A percentile compares a stretch with the other conserved stretches of the same genome.
These are phyloP conservation scores for Catharus ustulatus DNA, from an alignment of 2,797 vertebrate species.

Conservation along the genomic window DNA sequence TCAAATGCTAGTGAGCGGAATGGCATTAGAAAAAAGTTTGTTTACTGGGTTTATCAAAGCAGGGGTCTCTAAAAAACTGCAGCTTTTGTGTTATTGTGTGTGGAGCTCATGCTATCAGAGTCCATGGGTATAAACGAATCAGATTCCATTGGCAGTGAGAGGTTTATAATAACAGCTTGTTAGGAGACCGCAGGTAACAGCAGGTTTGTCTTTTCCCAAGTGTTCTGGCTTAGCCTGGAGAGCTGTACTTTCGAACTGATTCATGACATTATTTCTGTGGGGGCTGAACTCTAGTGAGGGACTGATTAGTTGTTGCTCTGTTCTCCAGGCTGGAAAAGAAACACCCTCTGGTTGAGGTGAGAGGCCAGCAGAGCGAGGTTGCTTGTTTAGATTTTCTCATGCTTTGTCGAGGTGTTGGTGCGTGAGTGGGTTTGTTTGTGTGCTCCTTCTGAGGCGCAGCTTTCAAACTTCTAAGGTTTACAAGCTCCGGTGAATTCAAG, in stretches of 20 bases:
- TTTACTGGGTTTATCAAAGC: not conserved
- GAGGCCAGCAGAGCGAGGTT: not conserved
- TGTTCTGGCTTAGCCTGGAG: not conserved
- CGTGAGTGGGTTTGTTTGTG: accelerated
- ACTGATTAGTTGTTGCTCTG: not conserved
- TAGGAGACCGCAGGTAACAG: not conserved
- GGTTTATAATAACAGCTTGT: not conserved
- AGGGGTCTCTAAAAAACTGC: not conserved
- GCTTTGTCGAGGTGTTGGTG: not conserved
- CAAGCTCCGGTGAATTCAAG: not conserved
- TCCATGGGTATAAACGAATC: not conserved
- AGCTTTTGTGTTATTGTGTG: accelerated
- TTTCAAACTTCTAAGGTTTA: not conserved
- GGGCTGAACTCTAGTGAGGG: not conserved
- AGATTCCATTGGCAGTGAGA: not conserved
- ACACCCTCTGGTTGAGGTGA: not conserved
- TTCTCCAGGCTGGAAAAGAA: not conserved
- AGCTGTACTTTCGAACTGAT: not conserved
- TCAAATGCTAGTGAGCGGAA: not conserved
- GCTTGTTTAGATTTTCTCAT: not conserved
- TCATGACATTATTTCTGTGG: not conserved
- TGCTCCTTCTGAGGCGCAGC: not conserved
- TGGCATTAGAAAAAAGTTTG: not conserved
- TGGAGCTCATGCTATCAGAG: not conserved
- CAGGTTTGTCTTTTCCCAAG: not conserved